A percentile compares a stretch with the other conserved stretches of the same genome.
These are phyloP conservation scores for Dolomedes plantarius DNA, from an alignment of 2,888 invertebrate species.

Conservation along the genomic window DNA sequence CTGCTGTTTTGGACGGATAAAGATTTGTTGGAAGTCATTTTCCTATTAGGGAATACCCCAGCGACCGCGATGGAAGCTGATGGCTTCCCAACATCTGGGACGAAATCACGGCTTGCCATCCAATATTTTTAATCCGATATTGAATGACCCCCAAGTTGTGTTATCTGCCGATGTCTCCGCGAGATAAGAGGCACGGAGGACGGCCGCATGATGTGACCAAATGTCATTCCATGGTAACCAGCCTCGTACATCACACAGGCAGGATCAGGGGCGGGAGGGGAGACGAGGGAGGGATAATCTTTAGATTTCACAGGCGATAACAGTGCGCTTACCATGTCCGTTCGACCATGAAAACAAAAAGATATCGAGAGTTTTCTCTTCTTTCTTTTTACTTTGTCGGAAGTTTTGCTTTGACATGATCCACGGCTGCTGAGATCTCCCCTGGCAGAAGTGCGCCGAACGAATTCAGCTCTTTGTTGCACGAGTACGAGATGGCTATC, in stretches of 20 bases:
- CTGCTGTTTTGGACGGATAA: too few relatives aligned
- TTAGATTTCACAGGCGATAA: slow-evolving; percentile 57
- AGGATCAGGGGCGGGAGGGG: not conserved
- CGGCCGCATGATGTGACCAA: not conserved
- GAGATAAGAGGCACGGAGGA: not conserved
- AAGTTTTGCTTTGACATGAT: slow-evolving; percentile 16
- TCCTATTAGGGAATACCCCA: too few relatives aligned
- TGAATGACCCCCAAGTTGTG: not conserved
- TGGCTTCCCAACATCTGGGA: too few relatives aligned
- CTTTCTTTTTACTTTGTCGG: not conserved
- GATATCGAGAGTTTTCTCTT: not conserved
- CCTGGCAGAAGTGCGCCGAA: not conserved
- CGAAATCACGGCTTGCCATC: not conserved
- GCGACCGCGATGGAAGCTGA: too few relatives aligned
- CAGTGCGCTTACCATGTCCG: slow-evolving; percentile 22
- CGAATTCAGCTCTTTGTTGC: not conserved
- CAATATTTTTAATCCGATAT: slow-evolving; percentile 4
- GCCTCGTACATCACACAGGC: slow-evolving; percentile 13
- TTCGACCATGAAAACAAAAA: slow-evolving; percentile 42
- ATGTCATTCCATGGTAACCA: not conserved
- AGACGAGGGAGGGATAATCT: slow-evolving; percentile 33
- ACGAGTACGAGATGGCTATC: not conserved
- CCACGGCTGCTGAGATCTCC: not conserved
- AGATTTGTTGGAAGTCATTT: too few relatives aligned
- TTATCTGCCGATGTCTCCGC: not conserved